These are phyloP conservation scores for Actenoides lindsayi DNA, from an alignment of 2,113 vertebrate species.

Conservation along the genomic window DNA sequence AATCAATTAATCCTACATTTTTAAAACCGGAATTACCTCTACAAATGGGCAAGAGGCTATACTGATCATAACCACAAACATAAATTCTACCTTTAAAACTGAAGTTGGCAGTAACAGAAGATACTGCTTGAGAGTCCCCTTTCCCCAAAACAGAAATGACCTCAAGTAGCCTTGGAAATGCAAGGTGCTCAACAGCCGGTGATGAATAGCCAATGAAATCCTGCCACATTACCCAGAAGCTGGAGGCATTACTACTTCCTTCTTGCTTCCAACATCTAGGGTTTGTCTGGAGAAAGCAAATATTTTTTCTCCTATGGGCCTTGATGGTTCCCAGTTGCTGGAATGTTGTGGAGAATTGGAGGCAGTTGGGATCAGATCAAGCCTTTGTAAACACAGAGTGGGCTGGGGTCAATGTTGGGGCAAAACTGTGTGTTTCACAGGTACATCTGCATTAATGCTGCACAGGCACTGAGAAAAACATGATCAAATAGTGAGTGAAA, in stretches of 20 bases:
- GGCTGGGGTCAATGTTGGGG: rapidly evolving
- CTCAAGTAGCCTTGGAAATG: background rate
- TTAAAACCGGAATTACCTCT: conserved; percentile 15
- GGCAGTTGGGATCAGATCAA: background rate
- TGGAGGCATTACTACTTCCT: background rate
- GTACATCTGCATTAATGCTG: background rate
- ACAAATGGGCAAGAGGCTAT: background rate
- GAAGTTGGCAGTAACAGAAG: background rate
- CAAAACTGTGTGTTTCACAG: background rate
- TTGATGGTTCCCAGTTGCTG: background rate
- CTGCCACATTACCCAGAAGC: background rate
- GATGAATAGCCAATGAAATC: background rate
- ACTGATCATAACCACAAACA: background rate
- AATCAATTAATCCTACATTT: conserved; percentile 38
- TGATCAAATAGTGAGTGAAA: background rate
- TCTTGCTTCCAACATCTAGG: background rate
- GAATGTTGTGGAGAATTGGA: background rate
- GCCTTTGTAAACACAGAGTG: background rate
- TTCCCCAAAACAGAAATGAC: background rate
- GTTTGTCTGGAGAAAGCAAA: background rate
- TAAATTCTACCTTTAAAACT: background rate
- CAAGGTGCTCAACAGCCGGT: background rate
- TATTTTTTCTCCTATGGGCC: background rate
- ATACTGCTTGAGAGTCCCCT: background rate
- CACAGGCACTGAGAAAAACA: background rate